Base-by-base conservation (phyloP, 2,113 vertebrate species). In the Nothoprocta perdicaria region DNA sequence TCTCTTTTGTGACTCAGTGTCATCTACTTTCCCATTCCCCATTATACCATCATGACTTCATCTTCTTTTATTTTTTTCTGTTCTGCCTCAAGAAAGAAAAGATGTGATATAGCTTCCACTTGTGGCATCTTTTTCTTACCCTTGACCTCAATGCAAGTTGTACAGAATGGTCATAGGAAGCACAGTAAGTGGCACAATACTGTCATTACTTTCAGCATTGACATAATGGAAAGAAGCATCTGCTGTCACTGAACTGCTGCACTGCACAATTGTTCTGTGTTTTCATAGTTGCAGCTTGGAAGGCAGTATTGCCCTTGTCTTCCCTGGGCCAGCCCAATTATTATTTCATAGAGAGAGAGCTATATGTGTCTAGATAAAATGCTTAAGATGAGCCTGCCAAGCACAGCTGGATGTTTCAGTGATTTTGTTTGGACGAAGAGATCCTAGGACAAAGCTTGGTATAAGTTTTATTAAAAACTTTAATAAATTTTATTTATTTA, bases 1-100 rank as follows among this genome's bases (percentile, higher is more conserved):
- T 88, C 43, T 43, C 84, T 91, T 87, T 78, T 92, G 82, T 95
- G 80, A 86, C 63, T 75, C 75, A 89, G 61, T 89, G 72, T 71
- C 81, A 88, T 61, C 88, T 18, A 60, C 33, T 92, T 95, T 95
- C 77, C 86, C 69, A 71, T 90, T 94, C 90, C 38, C 52, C 89
- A 68, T 95, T 93, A 92, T 85, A 89, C 72, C 22, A 88, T 60
- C 15, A 2, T 92, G 82, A 89, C 80, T 95, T 94, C 65, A 86
- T 88, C 29, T 62, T 93, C 61, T 81, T 80, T 2, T 45, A 31
- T 53, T 14, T 1, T 60, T 40, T 12, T 9, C 40, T 48, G 2
- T 60, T 89, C 52, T 92, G 63, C 26, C 43, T 90, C 61, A 92
- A 91, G 65, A 88, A 89, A 72, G 53, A 79, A 50, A 71, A 79